These are phyloP conservation scores for Frankliniella fusca DNA, from an alignment of 2,888 invertebrate genomes.

Conservation along the genomic window DNA sequence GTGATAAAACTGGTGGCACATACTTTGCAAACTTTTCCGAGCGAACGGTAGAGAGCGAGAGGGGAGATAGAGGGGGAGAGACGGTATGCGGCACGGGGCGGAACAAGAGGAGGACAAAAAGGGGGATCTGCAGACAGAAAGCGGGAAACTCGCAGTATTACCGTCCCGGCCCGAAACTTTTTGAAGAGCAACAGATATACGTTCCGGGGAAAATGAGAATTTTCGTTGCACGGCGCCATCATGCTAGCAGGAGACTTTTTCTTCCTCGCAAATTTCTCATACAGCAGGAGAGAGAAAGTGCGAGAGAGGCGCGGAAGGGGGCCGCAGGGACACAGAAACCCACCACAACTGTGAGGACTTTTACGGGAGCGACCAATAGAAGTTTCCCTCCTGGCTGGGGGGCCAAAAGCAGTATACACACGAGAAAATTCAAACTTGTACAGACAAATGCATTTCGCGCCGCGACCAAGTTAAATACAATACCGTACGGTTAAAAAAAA, in stretches of 20 bases:
- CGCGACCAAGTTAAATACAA: no score
- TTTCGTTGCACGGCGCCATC: neutral
- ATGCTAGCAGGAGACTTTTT: no score
- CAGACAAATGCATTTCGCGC: no score
- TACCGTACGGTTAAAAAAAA: no score
- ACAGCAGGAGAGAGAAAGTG: neutral
- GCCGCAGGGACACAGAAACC: neutral
- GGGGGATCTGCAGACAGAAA: neutral
- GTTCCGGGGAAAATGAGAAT: neutral
- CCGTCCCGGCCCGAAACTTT: neutral
- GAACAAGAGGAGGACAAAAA: neutral
- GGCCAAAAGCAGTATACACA: no score
- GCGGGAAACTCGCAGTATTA: neutral
- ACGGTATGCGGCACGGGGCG: neutral
- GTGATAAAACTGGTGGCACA: slow-evolving; percentile 26
- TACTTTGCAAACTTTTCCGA: slow-evolving; percentile 21
- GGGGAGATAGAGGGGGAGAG: neutral
- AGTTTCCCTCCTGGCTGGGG: no score
- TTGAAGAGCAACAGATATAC: neutral
- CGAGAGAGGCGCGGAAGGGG: neutral
- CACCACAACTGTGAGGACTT: no score
- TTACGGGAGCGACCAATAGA: no score
- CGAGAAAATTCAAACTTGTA: no score
- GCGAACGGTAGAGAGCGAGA: neutral
- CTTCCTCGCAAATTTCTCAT: neutral